These are phyloP conservation scores for Neolamprologus falcicula DNA, from an alignment of 2,113 vertebrate species.

Conservation along the genomic window DNA sequence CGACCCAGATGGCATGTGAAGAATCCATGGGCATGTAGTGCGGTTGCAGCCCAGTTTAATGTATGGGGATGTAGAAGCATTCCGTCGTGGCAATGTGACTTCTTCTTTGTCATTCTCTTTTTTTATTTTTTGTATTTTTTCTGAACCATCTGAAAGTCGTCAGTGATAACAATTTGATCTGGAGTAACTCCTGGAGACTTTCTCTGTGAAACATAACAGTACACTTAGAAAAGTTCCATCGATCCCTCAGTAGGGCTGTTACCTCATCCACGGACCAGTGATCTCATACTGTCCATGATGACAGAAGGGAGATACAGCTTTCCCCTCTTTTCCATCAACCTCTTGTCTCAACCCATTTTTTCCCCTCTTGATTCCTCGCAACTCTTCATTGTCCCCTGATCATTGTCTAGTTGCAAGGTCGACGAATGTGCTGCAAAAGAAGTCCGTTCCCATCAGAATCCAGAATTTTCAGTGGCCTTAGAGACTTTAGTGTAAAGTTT, in stretches of 20 bases:
- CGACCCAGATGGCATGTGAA: neutral
- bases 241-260: neutral
- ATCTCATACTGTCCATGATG: neutral
- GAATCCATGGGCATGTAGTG: neutral
- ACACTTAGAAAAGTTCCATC: neutral
- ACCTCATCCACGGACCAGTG: neutral
- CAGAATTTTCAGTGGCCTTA: neutral
- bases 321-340: neutral
- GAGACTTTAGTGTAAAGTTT: neutral
- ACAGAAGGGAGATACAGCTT: neutral
- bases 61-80: neutral
- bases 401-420: neutral
- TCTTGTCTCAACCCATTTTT: neutral
- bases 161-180: neutral
- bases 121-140: rapidly evolving
- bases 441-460: neutral
- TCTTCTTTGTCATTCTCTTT: neutral
- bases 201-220: neutral
- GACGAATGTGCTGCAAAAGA: neutral
- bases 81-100: neutral
- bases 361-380: neutral
- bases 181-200: neutral
- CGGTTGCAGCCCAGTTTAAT: neutral
- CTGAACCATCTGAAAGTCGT: neutral
- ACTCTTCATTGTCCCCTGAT: neutral